Conservation (phyloP, 2,888 invertebrate genomes). For the Emmelina monodactyla region DNA sequence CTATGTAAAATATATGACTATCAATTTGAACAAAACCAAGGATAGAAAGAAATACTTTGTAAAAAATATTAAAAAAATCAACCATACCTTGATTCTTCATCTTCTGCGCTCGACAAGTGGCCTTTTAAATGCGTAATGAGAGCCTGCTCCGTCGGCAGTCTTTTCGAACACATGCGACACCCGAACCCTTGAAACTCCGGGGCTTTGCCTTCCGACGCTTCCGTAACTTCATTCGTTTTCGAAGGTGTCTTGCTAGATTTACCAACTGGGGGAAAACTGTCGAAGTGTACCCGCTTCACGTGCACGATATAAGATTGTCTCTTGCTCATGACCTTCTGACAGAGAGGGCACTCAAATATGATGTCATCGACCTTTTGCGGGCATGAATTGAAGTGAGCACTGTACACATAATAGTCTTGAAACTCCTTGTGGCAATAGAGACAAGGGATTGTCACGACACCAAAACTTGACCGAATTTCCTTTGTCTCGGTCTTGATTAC, state of each 20-base stretch:
- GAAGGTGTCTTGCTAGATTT: background rate
- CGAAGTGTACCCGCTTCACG: conserved; percentile 38
- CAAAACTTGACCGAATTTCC: conserved; percentile 11
- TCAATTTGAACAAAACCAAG: too few relatives aligned
- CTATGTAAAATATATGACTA: too few relatives aligned
- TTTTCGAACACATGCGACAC: conserved; percentile 46
- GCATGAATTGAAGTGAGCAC: conserved; percentile 35
- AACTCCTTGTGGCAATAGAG: conserved; percentile 35
- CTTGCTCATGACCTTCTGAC: conserved; percentile 28
- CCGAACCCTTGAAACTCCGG: conserved; percentile 19
- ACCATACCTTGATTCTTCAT: conserved; percentile 34
- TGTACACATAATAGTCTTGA: conserved; percentile 36
- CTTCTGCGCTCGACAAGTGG: conserved; percentile 41
- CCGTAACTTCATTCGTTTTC: conserved; percentile 13
- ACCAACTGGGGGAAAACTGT: background rate
- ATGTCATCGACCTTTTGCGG: conserved; percentile 24
- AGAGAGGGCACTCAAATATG: conserved; percentile 35
- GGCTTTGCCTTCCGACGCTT: conserved; percentile 12
- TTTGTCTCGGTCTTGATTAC: conserved; percentile 6
- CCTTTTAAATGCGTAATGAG: conserved; percentile 48
- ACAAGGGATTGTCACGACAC: conserved; percentile 33
- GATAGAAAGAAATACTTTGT: too few relatives aligned
- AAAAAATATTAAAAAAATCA: too few relatives aligned
- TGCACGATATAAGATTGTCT: conserved; percentile 35
- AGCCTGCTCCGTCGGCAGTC: conserved; percentile 35